Base-by-base conservation (phyloP, 2,113 vertebrate species). In the Pungitius pungitius region DNA sequence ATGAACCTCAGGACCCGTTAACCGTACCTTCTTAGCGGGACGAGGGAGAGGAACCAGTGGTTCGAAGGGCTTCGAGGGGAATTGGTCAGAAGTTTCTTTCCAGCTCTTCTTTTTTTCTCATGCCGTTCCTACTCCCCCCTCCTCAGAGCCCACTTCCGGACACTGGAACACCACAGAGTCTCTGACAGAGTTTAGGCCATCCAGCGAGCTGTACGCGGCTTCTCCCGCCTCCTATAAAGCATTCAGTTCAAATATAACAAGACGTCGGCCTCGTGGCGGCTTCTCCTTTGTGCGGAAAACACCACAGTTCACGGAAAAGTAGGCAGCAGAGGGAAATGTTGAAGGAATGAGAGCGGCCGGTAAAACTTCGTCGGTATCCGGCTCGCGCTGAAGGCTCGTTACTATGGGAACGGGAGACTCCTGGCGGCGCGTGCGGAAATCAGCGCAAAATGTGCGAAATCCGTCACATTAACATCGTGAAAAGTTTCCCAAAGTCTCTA, bases 101-200 rank as follows among this genome's bases (percentile, higher is more conserved):
- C 67, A 77, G 64, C 42, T 82, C 42, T 82, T 45, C 58, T 77
- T 81, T 88, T 83, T 86, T 81, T 88, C 85, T 87, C 84, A 88
- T 87, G 89, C 86, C 88, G 85, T 80, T 84, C 78, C 83, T 55
- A 35, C 64, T 76, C 73, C 85, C 80, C 75, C 73, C 3, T 64
- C 78, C 70, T 54, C 63, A 71, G 56, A 86, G 90, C 92, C 52
- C 84, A 90, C 92, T 93, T 93, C 92, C 92, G 91, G 91, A 84
- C 90, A 87, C 69, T 74, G 8, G 2, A 59, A 72, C 77, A 8
- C 69, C 57, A 77, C 80, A 63, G 69, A 77, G 78, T 39, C 42
- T 52, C 47, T 60, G 59, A 52, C 30, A 57, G 43, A 49, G 74
- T 66, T 37, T 65, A 56, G 14, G 64, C 47, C 57, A 40, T 6